A percentile compares a stretch with the other conserved stretches of the same genome.
These are phyloP conservation scores for Leguminivora glycinivorella DNA, from an alignment of 1,140 invertebrate genomes.

Conservation along the genomic window DNA sequence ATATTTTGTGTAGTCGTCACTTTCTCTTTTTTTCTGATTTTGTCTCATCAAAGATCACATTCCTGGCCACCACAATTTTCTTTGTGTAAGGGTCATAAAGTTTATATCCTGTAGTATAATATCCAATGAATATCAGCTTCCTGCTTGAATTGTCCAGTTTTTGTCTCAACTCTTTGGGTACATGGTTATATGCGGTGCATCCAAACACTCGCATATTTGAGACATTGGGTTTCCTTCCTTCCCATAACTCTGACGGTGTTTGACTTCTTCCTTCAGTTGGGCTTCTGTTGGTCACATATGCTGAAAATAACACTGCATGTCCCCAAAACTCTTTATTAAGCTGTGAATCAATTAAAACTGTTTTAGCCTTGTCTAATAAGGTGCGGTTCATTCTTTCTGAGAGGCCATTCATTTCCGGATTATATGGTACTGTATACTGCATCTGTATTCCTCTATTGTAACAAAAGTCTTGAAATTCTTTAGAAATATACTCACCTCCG, in stretches of 20 bases:
- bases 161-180: conserved; percentile 40
- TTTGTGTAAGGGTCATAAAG: conserved; percentile 31
- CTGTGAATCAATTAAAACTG: conserved; percentile 49
- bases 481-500: conserved; percentile 46
- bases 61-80: conserved; percentile 29
- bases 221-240: conserved; percentile 42
- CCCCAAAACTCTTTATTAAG: conserved; percentile 50
- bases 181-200: conserved; percentile 42
- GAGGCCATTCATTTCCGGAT: conserved; percentile 62
- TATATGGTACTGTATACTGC: conserved; percentile 46
- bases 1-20: background rate
- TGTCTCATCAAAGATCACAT: conserved; percentile 37
- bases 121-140: conserved; percentile 37
- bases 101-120: conserved; percentile 33
- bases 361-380: conserved; percentile 53
- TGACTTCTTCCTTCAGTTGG: conserved; percentile 28
- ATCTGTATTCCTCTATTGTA: conserved; percentile 39
- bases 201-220: conserved; percentile 56
- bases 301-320: conserved; percentile 42
- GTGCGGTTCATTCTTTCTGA: conserved; percentile 65
- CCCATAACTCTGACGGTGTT: conserved; percentile 54
- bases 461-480: conserved; percentile 41
- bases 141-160: conserved; percentile 33
- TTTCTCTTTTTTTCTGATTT: background rate
- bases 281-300: conserved; percentile 47